These are phyloP conservation scores for Synergus japonicus DNA, from an alignment of 2,888 invertebrate species.

Conservation along the genomic window DNA sequence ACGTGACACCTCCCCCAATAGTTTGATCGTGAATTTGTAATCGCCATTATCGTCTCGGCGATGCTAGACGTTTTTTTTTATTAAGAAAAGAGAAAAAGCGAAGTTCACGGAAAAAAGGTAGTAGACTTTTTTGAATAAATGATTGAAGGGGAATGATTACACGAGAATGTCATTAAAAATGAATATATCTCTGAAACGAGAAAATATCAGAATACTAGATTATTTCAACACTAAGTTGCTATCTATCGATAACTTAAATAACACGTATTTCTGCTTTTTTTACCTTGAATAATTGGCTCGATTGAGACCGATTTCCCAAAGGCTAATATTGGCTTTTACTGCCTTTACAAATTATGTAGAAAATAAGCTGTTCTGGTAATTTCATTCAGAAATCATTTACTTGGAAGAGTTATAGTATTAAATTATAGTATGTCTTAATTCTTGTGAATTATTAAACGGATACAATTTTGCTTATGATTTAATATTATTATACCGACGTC, in stretches of 20 bases:
- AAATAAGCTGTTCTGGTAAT: neutral
- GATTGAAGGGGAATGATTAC: neutral
- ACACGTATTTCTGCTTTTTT: neutral
- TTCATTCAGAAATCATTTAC: neutral
- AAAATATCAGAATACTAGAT: neutral
- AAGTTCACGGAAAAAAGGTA: neutral
- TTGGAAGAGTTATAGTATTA: neutral
- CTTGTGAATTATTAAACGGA: neutral
- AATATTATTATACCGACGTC: slow-evolving; percentile 10
- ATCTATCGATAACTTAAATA: neutral
- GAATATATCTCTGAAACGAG: neutral
- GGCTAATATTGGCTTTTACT: neutral
- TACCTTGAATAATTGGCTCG: neutral
- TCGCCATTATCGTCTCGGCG: too few species aligned
- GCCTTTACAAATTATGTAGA: neutral
- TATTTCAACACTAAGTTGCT: neutral
- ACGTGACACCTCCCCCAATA: neutral
- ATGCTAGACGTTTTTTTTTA: neutral
- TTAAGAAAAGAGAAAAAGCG: neutral
- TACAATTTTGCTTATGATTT: neutral
- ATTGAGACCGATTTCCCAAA: neutral
- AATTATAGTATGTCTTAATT: too few species aligned
- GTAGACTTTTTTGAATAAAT: neutral
- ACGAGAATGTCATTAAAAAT: neutral
- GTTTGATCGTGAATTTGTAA: neutral